A percentile compares a stretch with the other conserved stretches of the same genome.
Evolutionary conservation across 2,797 vertebrate genomes (phyloP).

Genomic region (Microchirus variegatus): DNA sequence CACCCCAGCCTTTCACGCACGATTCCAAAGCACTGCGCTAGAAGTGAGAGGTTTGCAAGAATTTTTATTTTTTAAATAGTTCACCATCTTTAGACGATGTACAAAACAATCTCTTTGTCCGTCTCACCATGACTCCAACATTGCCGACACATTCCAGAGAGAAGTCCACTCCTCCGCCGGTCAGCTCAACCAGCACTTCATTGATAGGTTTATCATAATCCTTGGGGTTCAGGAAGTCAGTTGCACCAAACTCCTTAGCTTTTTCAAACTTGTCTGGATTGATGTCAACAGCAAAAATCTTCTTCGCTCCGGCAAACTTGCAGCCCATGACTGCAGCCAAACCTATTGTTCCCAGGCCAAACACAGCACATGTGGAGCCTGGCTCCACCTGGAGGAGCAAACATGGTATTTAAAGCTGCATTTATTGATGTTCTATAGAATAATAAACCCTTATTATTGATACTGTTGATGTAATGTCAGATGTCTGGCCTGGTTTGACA

Average conservation of each 20-base stretch:
- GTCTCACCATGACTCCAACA: conserved; percentile 88
- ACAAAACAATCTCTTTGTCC: not conserved
- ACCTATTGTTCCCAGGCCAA: conserved; percentile 94
- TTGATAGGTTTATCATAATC: conserved; percentile 88
- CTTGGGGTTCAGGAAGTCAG: conserved; percentile 90
- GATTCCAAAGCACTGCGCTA: conserved; percentile 92
- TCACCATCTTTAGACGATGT: no score
- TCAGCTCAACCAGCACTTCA: conserved; percentile 88
- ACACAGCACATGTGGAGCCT: conserved; percentile 91
- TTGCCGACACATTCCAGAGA: conserved; percentile 94
- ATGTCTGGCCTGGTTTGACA: no score
- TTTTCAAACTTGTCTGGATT: conserved; percentile 90
- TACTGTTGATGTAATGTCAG: no score
- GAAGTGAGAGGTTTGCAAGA: not conserved
- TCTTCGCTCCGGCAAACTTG: conserved; percentile 88
- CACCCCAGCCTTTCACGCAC: conserved; percentile 91
- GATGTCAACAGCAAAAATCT: conserved; percentile 90
- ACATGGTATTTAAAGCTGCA: no score
- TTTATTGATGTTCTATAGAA: not conserved
- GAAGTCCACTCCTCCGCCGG: conserved; percentile 91
- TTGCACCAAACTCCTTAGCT: conserved; percentile 91
- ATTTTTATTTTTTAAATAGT: no score
- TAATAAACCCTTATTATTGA: not conserved
- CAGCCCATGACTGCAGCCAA: conserved; percentile 96
- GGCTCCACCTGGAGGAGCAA: conserved; percentile 84